Evolutionary conservation across 2,888 invertebrate species (phyloP), one percentile per base, ranked within the genome.

Genomic region (Eristalis tenax): DNA sequence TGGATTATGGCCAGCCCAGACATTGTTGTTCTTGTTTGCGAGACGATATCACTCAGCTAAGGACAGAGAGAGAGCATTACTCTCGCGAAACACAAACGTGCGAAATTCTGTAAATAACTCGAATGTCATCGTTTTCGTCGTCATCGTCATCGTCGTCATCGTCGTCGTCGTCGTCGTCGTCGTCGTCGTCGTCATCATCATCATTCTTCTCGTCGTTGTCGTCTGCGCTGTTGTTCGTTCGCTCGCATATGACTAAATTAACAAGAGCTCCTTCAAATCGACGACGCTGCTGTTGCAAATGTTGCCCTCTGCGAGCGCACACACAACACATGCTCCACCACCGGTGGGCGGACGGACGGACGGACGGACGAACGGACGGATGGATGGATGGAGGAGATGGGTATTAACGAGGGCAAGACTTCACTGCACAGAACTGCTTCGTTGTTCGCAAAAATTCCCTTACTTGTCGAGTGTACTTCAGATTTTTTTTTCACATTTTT

Each of bases 241-340:
- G 32, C 40, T 70, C 56, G 28, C 73, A 63, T 86, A 82, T 75
- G 82, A 75, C 86, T 86, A 86, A 86, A 86, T 86, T 86, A 86
- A 86, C 86, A 86, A 81, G 86, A 86, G 75, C 86, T 82, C 70
- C 86, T 82, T 82, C 82, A 82, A 82, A 86, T 86, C 86, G 82
- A 86, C 82, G 70, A 11, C 22, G 18, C 56, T 56, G 22, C 56
- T n/a, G 56, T 22, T 43, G 43, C 43, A 15, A 32, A 43, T 43
- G 43, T 43, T 43, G 43, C n/a, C 43, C 43, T 43, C 43, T 18
- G 50, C 50, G 35, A 68, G 57, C 77, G 70, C 77, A 69, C 77
- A 59, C 57, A 73, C 50, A 40, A 63, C 35, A 13, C 13, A 50
- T 18, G 50, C 32, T 8, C 32, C 32, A 8, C 32, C 50, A 50